A percentile compares a stretch with the other conserved stretches of the same genome.
phyloP scores from a whole-genome alignment of 2,888 invertebrate genomes.

The Lasioglossum vierecki region DNA sequence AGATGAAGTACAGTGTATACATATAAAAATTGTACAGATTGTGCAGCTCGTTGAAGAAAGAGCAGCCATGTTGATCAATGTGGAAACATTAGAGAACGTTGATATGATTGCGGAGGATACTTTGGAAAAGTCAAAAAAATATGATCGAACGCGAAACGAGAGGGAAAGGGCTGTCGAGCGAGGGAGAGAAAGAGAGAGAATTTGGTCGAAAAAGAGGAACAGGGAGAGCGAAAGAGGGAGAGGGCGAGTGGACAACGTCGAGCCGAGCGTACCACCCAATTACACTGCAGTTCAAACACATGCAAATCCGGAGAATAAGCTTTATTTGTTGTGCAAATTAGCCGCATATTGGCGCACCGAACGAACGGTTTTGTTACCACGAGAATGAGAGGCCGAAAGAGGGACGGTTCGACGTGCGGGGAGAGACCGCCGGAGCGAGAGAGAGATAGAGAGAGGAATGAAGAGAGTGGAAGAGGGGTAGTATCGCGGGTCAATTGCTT shows the following conservation, averaged over 20 bases:
- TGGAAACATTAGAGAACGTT: neutral
- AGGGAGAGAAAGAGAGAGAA: neutral
- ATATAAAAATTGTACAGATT: neutral
- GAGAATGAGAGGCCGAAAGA: conserved; percentile 68
- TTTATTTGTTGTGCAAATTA: conserved; percentile 84
- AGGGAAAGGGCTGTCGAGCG: conserved; percentile 11
- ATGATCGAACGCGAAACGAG: neutral
- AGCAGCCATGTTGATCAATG: neutral
- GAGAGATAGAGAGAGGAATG: neutral
- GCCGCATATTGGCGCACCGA: conserved; percentile 83
- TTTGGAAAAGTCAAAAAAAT: neutral
- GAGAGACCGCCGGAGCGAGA: conserved; percentile 7
- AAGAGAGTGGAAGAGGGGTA: conserved; percentile 22
- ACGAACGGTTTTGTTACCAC: conserved; percentile 81
- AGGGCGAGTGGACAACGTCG: conserved; percentile 73
- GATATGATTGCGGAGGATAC: neutral
- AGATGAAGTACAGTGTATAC: neutral
- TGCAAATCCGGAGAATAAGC: conserved; percentile 84
- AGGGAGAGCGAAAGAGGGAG: conserved; percentile 60
- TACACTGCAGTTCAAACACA: conserved; percentile 84
- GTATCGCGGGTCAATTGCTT: conserved; percentile 81
- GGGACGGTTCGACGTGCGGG: conserved; percentile 35
- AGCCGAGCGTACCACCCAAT: conserved; percentile 82
- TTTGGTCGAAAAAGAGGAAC: conserved; percentile 10
- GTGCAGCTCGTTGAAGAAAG: neutral